Base-by-base conservation (phyloP, 2,888 invertebrate species). In the Clivina fossor region DNA sequence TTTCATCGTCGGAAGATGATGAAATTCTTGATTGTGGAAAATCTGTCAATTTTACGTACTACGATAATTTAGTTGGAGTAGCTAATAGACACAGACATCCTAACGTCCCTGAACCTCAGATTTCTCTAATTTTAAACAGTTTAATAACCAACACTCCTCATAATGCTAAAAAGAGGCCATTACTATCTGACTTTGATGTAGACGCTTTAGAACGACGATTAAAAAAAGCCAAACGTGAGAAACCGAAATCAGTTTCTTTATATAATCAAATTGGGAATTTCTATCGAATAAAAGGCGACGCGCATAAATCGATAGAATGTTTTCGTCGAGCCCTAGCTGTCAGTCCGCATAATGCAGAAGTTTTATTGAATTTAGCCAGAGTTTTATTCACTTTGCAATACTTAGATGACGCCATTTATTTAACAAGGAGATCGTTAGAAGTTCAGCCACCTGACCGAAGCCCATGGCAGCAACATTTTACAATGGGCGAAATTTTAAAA, bases 221-320 rank as follows among this genome's bases (percentile, higher is more conserved):
- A 58, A 87, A 86, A 68, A 88, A 86, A 70, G 86, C 86, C 8
- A 90, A 89, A 71, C 78, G 84, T 66, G 89, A 89, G 73, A 91
- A 90, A 74, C 89, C 90, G 56, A 87, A 87, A 67, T 88, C 89
- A 49, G 86, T 90, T 18, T 88, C 90, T 68, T 78, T 92, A 44
- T 92, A 90, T 71, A 93, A 92, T 71, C 90, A 93, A 73, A 91
- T 93, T 67, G 93, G 93, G 1, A 93, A 93, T 74, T 93, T 90
- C 73, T 93, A 90, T 90, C 81, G 92, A 60, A 88, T 93, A 63
- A 90, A 91, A 72, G 93, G 93, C 3, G 88, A 93, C 69, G 89
- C 92, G 4, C 81, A 88, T 67, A 84, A 85, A 68, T 89, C 92
- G 1, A 92, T 93, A 59, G 93, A 93, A 73, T 93, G 93, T 71